phyloP scores from a whole-genome alignment of 1,140 invertebrate species.

The Platorchestia sp. region DNA sequence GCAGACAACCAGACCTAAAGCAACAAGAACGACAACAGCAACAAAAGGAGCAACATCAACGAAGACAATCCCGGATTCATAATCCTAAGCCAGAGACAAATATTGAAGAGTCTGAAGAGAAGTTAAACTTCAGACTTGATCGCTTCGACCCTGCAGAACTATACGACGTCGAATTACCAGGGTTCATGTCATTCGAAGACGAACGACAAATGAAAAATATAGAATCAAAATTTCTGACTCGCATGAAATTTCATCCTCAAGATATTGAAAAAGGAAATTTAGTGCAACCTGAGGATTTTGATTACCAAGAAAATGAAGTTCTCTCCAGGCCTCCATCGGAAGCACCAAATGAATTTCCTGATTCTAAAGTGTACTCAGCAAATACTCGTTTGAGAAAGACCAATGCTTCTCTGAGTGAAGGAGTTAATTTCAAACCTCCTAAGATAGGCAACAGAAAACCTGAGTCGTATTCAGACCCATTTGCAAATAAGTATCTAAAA shows the following conservation, averaged over 20 bases:
- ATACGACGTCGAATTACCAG: neutral
- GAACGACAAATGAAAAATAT: slow-evolving; percentile 10
- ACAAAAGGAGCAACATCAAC: slow-evolving; percentile 52
- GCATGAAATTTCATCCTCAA: neutral
- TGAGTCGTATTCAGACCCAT: neutral
- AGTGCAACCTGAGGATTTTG: neutral
- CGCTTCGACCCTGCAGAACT: neutral
- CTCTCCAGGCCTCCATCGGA: neutral
- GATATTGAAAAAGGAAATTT: neutral
- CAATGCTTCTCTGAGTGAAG: neutral
- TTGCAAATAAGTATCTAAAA: slow-evolving; percentile 1
- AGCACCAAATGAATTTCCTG: neutral
- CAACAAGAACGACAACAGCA: slow-evolving; percentile 51
- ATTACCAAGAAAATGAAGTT: slow-evolving; percentile 9
- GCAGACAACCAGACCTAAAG: neutral
- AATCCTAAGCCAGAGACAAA: slow-evolving; percentile 17
- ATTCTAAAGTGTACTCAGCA: neutral
- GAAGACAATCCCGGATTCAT: slow-evolving; percentile 22
- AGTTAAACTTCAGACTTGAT: neutral
- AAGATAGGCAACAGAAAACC: slow-evolving; percentile 16
- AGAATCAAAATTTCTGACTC: neutral
- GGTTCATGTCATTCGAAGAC: neutral
- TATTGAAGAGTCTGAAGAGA: neutral
- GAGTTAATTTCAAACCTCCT: slow-evolving; percentile 18
- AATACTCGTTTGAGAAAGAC: neutral